Percentiles rank a stretch among this genome's conserved stretches.
Conservation (phyloP, 1,140 invertebrate genomes). For the Pararge aegeria region DNA sequence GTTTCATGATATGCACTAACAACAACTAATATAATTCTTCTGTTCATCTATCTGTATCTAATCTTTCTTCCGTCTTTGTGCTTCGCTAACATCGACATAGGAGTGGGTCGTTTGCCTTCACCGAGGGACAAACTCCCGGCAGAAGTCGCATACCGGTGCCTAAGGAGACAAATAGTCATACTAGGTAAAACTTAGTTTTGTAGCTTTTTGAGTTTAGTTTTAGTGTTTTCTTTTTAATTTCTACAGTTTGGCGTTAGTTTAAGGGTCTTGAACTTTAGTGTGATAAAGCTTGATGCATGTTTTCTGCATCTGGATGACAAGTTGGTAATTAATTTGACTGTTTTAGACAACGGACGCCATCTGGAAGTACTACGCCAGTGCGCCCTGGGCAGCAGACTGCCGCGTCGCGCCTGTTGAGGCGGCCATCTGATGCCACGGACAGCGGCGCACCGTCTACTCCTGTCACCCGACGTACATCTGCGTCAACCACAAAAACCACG, state of each 20-base stretch:
- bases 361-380: conserved; percentile 85
- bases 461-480: conserved; percentile 61
- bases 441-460: conserved; percentile 62
- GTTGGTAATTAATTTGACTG: conserved; percentile 1
- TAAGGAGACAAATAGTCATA: conserved; percentile 72
- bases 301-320: conserved; percentile 3
- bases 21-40: conserved; percentile 38
- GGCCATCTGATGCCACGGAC: conserved; percentile 84
- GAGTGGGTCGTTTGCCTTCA: conserved; percentile 74
- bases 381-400: conserved; percentile 81
- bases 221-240: conserved; percentile 21
- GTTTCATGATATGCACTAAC: conserved; percentile 57
- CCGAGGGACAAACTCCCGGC: conserved; percentile 69
- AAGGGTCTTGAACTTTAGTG: conserved; percentile 23
- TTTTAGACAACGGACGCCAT: conserved; percentile 84
- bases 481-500: conserved; percentile 55
- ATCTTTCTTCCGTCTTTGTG: conserved; percentile 64
- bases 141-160: conserved; percentile 71
- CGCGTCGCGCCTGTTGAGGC: conserved; percentile 82
- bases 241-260: conserved; percentile 16
- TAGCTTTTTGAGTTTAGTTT: conserved; percentile 30
- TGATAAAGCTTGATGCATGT: conserved; percentile 33
- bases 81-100: conserved; percentile 70
- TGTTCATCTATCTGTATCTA: conserved; percentile 54
- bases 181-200: conserved; percentile 66